A percentile compares a stretch with the other conserved stretches of the same genome.
Conservation (phyloP, 2,113 vertebrate genomes). For the Suricata suricatta region DNA sequence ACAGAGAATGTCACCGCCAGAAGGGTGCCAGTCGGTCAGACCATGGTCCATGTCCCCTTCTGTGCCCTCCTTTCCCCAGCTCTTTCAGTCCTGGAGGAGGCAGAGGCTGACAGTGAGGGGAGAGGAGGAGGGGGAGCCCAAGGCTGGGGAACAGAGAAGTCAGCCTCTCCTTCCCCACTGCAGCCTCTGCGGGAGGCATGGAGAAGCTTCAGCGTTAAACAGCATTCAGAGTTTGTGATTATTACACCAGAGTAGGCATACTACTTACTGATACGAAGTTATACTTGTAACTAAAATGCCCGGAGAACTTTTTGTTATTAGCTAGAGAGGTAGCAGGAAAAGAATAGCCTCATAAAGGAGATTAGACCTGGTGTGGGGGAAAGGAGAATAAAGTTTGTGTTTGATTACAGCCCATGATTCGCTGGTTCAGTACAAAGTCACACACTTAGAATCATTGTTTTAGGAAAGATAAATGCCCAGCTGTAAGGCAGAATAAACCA, state of each 20-base stretch:
- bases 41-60: background rate
- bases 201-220: background rate
- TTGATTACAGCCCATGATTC: background rate
- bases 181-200: background rate
- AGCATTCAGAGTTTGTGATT: background rate
- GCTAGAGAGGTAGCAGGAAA: background rate
- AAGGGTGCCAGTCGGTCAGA: background rate
- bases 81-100: background rate
- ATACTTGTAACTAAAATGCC: background rate
- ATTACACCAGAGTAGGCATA: background rate
- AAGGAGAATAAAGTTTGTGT: background rate
- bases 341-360: background rate
- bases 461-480: background rate
- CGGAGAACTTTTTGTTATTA: background rate
- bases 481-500: background rate
- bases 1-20: background rate
- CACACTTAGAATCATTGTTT: background rate
- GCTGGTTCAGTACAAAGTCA: background rate
- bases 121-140: background rate
- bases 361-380: background rate
- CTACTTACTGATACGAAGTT: background rate
- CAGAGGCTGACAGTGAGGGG: background rate
- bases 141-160: background rate
- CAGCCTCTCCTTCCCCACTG: background rate
- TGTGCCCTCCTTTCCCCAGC: background rate